Evolutionary conservation across 2,113 vertebrate species (phyloP), one percentile per base, ranked within the genome.

Genomic region (Uropsilus gracilis): DNA sequence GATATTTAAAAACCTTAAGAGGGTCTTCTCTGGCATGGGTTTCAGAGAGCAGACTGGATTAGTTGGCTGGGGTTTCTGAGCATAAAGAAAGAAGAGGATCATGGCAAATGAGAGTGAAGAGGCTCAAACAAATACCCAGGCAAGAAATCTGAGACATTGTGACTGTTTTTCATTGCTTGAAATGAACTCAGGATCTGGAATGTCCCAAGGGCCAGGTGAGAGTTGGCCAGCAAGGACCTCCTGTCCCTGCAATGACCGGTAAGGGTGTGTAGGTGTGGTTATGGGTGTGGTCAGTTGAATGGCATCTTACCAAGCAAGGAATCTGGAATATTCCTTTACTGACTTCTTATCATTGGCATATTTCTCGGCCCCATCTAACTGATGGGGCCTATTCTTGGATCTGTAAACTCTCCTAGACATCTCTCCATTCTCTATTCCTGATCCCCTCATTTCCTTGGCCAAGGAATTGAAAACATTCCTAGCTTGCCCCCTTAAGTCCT

Each of bases 21-120:
- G 14, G 8, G 12, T 46, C 44, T 0, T 1, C 82, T 76, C 48
- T 30, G 55, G 34, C 0, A 0, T 57, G 75, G 61, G 13, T 68
- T 48, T 28, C 34, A 46, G 39, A 55, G 80, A 69, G 3, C 30
- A 85, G 69, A 28, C 28, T 28, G 24, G 32, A 1, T 8, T 32
- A n/a, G 42, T 30, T 72, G 46, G 48, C 50, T 6, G n/a, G 24
- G 18, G 0, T 0, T 48, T 55, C n/a, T 11, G 30, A 81, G 37
- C 75, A 28, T 30, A 55, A 57, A 72, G 18, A 42, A 69, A 69
- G 39, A 11, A 53, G 63, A 82, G 53, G 69, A 30, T n/a, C 4
- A 30, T 6, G 37, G 39, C 22, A 16, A 30, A 13, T 30, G 59
- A 57, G n/a, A 42, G 20, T 5, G 13, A 72, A 39, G 66, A 76